Evolutionary conservation across 2,113 vertebrate genomes (phyloP).

Genomic region (Pogonocichla stellata): DNA sequence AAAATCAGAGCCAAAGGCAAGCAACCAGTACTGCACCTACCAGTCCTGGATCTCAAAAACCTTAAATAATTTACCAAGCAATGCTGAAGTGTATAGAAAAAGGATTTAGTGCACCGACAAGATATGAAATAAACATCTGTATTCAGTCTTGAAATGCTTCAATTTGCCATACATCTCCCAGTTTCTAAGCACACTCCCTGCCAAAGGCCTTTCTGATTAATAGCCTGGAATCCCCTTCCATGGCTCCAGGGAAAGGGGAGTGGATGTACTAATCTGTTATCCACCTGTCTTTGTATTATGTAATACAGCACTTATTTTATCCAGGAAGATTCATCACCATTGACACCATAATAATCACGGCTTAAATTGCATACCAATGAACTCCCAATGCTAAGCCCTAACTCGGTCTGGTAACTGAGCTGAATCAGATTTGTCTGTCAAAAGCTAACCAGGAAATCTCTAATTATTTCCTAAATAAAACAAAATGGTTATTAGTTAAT

Average conservation of each 20-base stretch:
- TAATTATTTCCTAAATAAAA: neutral
- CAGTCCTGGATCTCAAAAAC: neutral
- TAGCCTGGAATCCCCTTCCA: neutral
- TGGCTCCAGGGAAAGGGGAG: neutral
- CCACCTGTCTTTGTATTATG: constrained; percentile 23
- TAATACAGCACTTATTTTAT: constrained; percentile 49
- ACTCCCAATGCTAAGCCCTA: neutral
- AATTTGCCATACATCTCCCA: neutral
- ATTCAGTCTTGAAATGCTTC: constrained; percentile 20
- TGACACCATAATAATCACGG: constrained; percentile 30
- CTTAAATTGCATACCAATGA: constrained; percentile 13
- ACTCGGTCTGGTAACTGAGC: neutral
- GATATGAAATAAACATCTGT: constrained; percentile 28
- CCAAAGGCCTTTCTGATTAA: constrained; percentile 25
- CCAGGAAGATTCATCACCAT: neutral
- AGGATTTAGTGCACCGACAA: neutral
- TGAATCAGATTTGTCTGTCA: neutral
- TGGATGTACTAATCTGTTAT: constrained; percentile 40
- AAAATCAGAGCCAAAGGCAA: neutral
- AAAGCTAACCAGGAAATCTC: neutral
- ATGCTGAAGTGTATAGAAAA: neutral
- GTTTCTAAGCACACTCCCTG: neutral
- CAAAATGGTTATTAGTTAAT: neutral
- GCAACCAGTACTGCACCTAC: neutral
- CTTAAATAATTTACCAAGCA: constrained; percentile 1